Evolutionary conservation across 2,113 vertebrate genomes (phyloP).

Genomic region (Petrocephalus microphthalmus): DNA sequence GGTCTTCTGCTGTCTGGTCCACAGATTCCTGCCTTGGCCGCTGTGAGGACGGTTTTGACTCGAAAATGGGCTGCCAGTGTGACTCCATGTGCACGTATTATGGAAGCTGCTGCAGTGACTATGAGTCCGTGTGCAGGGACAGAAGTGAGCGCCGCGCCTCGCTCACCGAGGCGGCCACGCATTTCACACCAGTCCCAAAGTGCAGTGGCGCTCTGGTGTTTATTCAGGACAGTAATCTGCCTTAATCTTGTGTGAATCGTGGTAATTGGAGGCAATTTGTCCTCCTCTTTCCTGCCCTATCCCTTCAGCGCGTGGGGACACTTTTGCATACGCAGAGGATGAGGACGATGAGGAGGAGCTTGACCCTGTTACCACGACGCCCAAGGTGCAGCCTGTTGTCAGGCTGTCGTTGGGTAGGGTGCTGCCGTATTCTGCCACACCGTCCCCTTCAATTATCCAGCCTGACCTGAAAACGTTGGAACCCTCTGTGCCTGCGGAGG

Average conservation of each 20-base stretch:
- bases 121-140: slow-evolving; percentile 57
- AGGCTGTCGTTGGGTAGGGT: neutral
- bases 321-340: slow-evolving; percentile 73
- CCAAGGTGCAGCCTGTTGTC: neutral
- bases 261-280: neutral
- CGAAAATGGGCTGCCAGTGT: slow-evolving; percentile 73
- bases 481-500: slow-evolving; percentile 15
- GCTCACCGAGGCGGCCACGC: neutral
- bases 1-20: neutral
- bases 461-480: neutral
- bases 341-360: slow-evolving; percentile 58
- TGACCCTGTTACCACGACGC: slow-evolving; percentile 1
- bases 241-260: neutral
- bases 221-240: neutral
- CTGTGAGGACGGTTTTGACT: slow-evolving; percentile 73
- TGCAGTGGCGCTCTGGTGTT: neutral
- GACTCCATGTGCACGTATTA: slow-evolving; percentile 87
- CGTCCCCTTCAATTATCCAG: neutral
- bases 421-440: neutral
- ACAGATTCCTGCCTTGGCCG: slow-evolving; percentile 77
- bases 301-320: slow-evolving; percentile 77
- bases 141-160: slow-evolving; percentile 59
- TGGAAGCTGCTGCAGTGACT: slow-evolving; percentile 86
- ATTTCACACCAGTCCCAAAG: neutral
- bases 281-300: slow-evolving; percentile 20